These are phyloP conservation scores for mouse (Mus musculus) DNA, from an alignment of 2,113 vertebrate species.

Conservation along the genomic window GRCm39 chr4:114550001-114550500, in stretches of 20 bases:
- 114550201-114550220: constrained; percentile 22
- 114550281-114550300: constrained; percentile 88
- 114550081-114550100: too few relatives aligned
- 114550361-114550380: constrained; percentile 88
- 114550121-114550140: background rate
- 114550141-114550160: background rate
- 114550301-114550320: constrained; percentile 90
- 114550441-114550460: background rate
- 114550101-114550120: background rate
- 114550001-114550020: background rate
- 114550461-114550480: rapidly evolving
- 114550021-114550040: background rate
- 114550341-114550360: constrained; percentile 84
- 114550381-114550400: constrained; percentile 81
- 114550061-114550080: background rate
- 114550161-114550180: background rate
- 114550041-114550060: background rate
- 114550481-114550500: background rate
- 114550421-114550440: background rate
- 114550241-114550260: constrained; percentile 88
- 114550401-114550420: constrained; percentile 87
- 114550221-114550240: constrained; percentile 79
- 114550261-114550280: constrained; percentile 83
- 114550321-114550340: constrained; percentile 85
- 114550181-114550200: background rate